Evolutionary conservation across 53 echinoderm and acorn worm genomes (phyloP).

Genomic region (Echinometra lucunter): DNA sequence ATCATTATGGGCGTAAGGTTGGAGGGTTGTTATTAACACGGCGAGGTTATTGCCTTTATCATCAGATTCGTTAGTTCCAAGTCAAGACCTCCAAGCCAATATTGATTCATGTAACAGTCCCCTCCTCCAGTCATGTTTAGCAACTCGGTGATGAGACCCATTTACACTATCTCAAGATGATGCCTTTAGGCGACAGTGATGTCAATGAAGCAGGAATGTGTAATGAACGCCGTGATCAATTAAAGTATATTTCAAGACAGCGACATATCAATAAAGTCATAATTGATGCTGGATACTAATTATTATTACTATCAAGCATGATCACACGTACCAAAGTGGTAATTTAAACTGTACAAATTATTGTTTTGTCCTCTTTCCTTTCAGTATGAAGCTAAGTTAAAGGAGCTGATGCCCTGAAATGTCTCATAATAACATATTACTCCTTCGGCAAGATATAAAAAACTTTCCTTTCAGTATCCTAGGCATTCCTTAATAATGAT

Average conservation of each 20-base stretch:
- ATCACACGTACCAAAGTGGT: not conserved
- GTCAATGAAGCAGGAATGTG: not conserved
- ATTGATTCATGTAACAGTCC: constrained; percentile 32
- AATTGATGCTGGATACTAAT: not conserved
- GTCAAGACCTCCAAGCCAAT: not conserved
- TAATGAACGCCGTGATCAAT: constrained; percentile 13
- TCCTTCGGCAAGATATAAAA: not conserved
- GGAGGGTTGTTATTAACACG: not conserved
- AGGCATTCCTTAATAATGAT: too few species aligned
- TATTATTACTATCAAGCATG: not conserved
- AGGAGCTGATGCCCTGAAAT: not conserved
- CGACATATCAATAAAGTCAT: not conserved
- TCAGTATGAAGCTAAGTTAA: not conserved
- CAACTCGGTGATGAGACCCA: not conserved
- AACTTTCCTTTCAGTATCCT: not conserved
- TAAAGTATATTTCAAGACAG: not conserved
- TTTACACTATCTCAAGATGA: not conserved
- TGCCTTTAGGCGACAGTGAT: not conserved
- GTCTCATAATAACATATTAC: not conserved
- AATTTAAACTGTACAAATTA: not conserved
- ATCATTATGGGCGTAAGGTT: not conserved
- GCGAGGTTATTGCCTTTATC: constrained; percentile 33
- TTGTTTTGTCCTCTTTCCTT: not conserved
- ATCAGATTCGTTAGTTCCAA: not conserved
- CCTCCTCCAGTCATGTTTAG: not conserved